A percentile compares a stretch with the other conserved stretches of the same genome.
Evolutionary conservation across 2,888 invertebrate genomes (phyloP).

Genomic region (Eumacrocentrus americanus): DNA sequence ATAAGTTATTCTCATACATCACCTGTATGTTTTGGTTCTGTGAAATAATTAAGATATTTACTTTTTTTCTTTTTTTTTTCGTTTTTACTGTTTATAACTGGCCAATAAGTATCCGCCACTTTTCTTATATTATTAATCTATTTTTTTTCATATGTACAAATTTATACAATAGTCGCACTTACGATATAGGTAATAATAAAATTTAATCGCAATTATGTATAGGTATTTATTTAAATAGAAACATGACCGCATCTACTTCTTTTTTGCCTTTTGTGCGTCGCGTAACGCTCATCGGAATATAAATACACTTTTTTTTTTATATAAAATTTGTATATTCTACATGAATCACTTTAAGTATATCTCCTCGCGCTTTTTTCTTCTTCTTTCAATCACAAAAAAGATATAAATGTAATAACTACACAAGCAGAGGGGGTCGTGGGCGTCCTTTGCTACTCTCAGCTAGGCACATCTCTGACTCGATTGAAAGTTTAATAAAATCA

Average conservation of each 20-base stretch:
- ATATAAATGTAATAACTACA: slow-evolving; percentile 52
- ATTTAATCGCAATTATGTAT: slow-evolving; percentile 49
- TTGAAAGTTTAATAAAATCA: slow-evolving; percentile 3
- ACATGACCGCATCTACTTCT: slow-evolving; percentile 49
- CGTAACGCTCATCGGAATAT: slow-evolving; percentile 48
- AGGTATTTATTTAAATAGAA: slow-evolving; percentile 54
- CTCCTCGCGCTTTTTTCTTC: slow-evolving; percentile 34
- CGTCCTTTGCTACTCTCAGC: slow-evolving; percentile 41
- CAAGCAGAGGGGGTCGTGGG: slow-evolving; percentile 47
- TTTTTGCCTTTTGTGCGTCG: slow-evolving; percentile 39
- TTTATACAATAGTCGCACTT: slow-evolving; percentile 39
- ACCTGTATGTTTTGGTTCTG: slow-evolving; percentile 51
- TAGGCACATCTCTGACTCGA: slow-evolving; percentile 31
- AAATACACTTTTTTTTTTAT: slow-evolving; percentile 49
- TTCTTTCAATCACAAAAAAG: slow-evolving; percentile 49
- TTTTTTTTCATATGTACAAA: slow-evolving; percentile 62
- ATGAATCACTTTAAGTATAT: slow-evolving; percentile 54
- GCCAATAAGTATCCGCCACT: slow-evolving; percentile 75
- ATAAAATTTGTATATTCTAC: slow-evolving; percentile 56
- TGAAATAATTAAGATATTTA: slow-evolving; percentile 52
- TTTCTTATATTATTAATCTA: slow-evolving; percentile 69
- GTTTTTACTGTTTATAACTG: slow-evolving; percentile 63
- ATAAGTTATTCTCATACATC: slow-evolving; percentile 31
- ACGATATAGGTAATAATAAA: slow-evolving; percentile 50
- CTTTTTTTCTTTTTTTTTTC: slow-evolving; percentile 34